Conservation (phyloP, 2,797 vertebrate genomes). For the Bradypodion pumilum region DNA sequence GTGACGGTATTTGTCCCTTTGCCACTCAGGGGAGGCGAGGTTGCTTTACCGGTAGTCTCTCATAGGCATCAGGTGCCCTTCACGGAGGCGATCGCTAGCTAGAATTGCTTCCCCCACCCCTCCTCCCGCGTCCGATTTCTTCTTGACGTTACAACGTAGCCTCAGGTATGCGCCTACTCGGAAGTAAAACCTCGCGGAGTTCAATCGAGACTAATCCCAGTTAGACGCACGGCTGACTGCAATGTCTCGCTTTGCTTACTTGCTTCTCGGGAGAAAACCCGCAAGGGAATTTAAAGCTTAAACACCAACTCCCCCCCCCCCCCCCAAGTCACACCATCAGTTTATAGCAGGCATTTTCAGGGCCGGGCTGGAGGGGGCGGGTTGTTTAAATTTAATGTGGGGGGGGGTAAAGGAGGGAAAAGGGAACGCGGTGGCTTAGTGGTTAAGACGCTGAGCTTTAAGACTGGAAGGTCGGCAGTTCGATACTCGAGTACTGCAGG, state of each 20-base stretch:
- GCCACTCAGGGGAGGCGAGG: neutral
- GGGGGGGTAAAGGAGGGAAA: rapidly evolving
- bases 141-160: neutral
- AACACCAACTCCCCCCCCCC: too few species aligned
- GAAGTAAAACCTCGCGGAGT: neutral
- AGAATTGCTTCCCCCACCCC: too few species aligned
- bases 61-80: neutral
- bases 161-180: neutral
- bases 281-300: neutral
- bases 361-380: too few species aligned
- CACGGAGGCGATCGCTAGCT: neutral
- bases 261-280: neutral
- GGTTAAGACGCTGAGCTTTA: too few species aligned
- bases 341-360: too few species aligned
- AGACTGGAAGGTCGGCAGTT: too few species aligned
- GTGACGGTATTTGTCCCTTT: neutral
- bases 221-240: too few species aligned
- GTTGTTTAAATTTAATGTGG: too few species aligned
- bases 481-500: too few species aligned
- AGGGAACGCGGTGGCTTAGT: too few species aligned
- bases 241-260: too few species aligned
- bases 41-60: neutral
- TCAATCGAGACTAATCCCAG: neutral
- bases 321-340: too few species aligned
- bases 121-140: neutral